A percentile compares a stretch with the other conserved stretches of the same genome.
These are phyloP conservation scores for Drosophila oshimai DNA, from an alignment of 1,140 invertebrate species.

Conservation along the genomic window DNA sequence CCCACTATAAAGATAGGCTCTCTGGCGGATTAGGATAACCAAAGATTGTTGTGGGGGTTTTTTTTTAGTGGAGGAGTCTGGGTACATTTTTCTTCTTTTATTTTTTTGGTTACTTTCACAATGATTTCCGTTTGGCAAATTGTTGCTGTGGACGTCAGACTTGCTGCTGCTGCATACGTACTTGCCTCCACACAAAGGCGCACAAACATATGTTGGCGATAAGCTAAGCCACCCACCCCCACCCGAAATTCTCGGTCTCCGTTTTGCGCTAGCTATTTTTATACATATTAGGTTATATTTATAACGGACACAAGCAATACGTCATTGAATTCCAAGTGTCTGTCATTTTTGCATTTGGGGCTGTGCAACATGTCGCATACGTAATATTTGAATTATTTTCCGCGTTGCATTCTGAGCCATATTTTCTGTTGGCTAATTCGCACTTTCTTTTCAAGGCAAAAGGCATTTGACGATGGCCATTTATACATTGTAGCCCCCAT, in stretches of 20 bases:
- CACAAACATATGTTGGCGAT: constrained; percentile 39
- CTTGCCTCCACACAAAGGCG: constrained; percentile 35
- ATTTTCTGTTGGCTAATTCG: constrained; percentile 22
- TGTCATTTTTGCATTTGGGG: constrained; percentile 3
- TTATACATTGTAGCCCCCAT: constrained; percentile 49
- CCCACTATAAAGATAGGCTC: constrained; percentile 6
- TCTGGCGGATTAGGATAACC: constrained; percentile 9
- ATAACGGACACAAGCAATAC: constrained; percentile 28
- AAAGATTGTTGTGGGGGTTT: constrained; percentile 2
- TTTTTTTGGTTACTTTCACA: constrained; percentile 36
- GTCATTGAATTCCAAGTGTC: constrained; percentile 24
- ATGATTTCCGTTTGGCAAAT: constrained; percentile 46
- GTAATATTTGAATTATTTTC: constrained; percentile 3
- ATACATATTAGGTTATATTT: constrained; percentile 59
- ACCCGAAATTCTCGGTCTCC: too few relatives aligned
- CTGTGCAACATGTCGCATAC: constrained; percentile 7
- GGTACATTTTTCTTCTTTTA: not conserved
- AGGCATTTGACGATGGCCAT: constrained; percentile 49
- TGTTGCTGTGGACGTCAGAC: constrained; percentile 46
- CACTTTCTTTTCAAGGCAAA: constrained; percentile 72
- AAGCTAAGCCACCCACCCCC: constrained; percentile 53
- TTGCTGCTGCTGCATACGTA: constrained; percentile 43
- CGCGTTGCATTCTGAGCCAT: constrained; percentile 14
- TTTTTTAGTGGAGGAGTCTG: constrained; percentile 6
- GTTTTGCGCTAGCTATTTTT: constrained; percentile 48